Percentiles rank a stretch among this genome's conserved stretches.
These are phyloP conservation scores for Antheraea pernyi DNA, from an alignment of 1,140 invertebrate species.

Conservation along the genomic window DNA sequence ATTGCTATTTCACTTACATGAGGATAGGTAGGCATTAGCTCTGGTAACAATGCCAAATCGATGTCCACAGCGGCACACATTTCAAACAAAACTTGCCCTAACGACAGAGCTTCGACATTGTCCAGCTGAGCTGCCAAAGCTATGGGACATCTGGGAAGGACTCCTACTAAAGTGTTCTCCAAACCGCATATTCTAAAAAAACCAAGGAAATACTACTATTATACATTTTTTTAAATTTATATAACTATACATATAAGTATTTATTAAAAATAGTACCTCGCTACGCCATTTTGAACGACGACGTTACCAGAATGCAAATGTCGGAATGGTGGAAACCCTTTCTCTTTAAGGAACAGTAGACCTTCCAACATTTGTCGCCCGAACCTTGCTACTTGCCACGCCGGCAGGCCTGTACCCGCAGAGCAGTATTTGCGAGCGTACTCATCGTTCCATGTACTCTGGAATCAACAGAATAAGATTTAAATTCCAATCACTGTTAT, in stretches of 20 bases:
- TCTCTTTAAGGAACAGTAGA: slow-evolving; percentile 90
- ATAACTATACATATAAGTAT: not conserved
- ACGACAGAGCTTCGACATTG: slow-evolving; percentile 87
- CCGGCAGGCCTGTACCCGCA: slow-evolving; percentile 81
- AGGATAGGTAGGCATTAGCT: slow-evolving; percentile 87
- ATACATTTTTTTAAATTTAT: no score
- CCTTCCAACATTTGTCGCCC: slow-evolving; percentile 94
- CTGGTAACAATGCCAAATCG: slow-evolving; percentile 83
- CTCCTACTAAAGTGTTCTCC: slow-evolving; percentile 91
- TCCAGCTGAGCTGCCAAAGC: slow-evolving; percentile 60
- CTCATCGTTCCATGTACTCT: slow-evolving; percentile 75
- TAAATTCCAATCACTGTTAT: not conserved
- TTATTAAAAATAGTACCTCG: slow-evolving; percentile 67
- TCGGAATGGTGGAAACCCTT: slow-evolving; percentile 91
- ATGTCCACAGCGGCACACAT: slow-evolving; percentile 93
- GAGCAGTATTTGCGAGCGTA: slow-evolving; percentile 61
- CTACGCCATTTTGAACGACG: slow-evolving; percentile 93
- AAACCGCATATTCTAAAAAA: slow-evolving; percentile 85
- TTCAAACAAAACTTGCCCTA: slow-evolving; percentile 92
- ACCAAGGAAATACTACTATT: not conserved
- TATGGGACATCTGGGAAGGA: slow-evolving; percentile 80
- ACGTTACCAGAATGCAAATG: slow-evolving; percentile 95
- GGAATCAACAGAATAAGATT: not conserved
- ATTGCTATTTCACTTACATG: slow-evolving; percentile 76
- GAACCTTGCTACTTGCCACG: slow-evolving; percentile 90